These are phyloP conservation scores for Muntiacus reevesi DNA, from an alignment of 2,113 vertebrate species.

Conservation along the genomic window DNA sequence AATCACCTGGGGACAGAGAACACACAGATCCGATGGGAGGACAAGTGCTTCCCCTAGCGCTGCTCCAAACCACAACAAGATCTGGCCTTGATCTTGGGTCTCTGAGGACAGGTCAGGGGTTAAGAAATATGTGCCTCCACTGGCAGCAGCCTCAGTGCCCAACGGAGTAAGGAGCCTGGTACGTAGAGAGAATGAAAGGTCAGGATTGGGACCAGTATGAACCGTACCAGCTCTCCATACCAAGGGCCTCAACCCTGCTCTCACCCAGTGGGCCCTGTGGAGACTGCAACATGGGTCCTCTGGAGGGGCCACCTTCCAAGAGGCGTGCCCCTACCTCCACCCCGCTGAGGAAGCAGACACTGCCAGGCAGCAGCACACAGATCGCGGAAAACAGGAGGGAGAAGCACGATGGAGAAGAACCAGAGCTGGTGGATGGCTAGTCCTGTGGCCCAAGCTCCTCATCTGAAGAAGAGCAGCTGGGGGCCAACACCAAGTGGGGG, in stretches of 20 bases:
- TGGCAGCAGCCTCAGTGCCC: background rate
- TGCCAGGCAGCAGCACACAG: background rate
- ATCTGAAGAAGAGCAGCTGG: background rate
- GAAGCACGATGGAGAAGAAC: background rate
- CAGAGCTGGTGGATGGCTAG: background rate
- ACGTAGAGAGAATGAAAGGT: background rate
- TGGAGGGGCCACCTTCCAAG: background rate
- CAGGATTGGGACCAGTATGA: background rate
- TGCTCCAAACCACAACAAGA: background rate
- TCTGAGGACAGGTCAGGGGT: background rate
- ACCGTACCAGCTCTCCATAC: background rate
- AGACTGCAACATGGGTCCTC: background rate
- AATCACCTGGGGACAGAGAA: conserved; percentile 82
- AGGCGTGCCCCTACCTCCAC: background rate
- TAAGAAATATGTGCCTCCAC: background rate
- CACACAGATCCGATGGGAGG: background rate
- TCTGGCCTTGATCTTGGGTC: background rate
- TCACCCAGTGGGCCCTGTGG: background rate
- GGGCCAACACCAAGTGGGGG: background rate
- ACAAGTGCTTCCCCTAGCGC: background rate
- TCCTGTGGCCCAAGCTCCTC: background rate
- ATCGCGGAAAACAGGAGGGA: background rate
- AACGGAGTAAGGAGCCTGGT: background rate
- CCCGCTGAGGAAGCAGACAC: background rate
- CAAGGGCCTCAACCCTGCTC: background rate